Percentiles rank a stretch among this genome's conserved stretches.
phyloP scores from a whole-genome alignment of 2,888 invertebrate genomes.

The Seira ritae region DNA sequence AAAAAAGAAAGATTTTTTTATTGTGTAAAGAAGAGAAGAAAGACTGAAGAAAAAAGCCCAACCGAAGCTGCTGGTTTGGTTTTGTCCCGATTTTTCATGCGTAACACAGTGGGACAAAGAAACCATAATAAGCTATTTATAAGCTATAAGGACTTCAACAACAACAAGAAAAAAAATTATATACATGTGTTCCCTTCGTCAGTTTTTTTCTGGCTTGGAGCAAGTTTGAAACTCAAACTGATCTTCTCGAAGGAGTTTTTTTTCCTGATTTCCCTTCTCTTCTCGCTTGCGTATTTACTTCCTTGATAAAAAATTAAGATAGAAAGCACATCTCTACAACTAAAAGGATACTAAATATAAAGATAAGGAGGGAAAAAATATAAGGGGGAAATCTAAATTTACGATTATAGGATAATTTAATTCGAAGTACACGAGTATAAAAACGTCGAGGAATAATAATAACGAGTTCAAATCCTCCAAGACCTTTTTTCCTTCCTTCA shows the following conservation, averaged over 20 bases:
- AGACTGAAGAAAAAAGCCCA: conserved; percentile 21
- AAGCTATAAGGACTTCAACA: conserved; percentile 60
- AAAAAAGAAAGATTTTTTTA: conserved; percentile 21
- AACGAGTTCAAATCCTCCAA: background rate
- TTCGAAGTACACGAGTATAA: conserved; percentile 67
- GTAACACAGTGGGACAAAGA: conserved; percentile 65
- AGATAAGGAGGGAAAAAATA: conserved; percentile 33
- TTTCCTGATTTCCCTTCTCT: conserved; percentile 4
- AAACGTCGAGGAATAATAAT: background rate
- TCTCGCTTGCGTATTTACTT: conserved; percentile 28
- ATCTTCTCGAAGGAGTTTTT: conserved; percentile 41
- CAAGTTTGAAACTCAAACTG: background rate
- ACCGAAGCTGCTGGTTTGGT: conserved; percentile 37
- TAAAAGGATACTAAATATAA: conserved; percentile 46
- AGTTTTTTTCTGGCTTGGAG: conserved; percentile 23
- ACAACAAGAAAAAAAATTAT: conserved; percentile 43
- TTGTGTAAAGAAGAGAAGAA: conserved; percentile 31
- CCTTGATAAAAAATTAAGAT: conserved; percentile 56
- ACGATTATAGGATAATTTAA: conserved; percentile 72
- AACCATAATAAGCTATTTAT: conserved; percentile 62
- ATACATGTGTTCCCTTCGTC: conserved; percentile 49
- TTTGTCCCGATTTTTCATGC: conserved; percentile 44
- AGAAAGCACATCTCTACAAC: conserved; percentile 32
- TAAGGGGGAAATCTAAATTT: conserved; percentile 63
- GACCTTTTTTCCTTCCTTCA: background rate